A percentile compares a stretch with the other conserved stretches of the same genome.
Conservation (phyloP, 2,888 invertebrate genomes). For the Lumbricus terrestris region DNA sequence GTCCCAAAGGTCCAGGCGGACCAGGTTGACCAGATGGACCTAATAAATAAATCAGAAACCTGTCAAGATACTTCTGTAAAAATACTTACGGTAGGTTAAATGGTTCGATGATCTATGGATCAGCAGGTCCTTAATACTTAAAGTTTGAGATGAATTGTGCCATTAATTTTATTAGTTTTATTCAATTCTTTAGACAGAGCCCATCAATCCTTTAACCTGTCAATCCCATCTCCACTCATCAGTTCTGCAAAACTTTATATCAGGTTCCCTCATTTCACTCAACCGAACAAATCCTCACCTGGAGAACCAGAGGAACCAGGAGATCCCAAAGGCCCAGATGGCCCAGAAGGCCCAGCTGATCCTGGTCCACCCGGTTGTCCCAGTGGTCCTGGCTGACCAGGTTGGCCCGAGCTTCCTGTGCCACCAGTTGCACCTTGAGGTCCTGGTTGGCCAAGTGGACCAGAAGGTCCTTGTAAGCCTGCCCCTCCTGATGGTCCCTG, state of each 20-base stretch:
- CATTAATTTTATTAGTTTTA: background rate
- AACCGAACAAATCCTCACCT: constrained; percentile 20
- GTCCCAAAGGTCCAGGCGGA: constrained; percentile 26
- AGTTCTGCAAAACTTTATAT: background rate
- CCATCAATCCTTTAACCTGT: background rate
- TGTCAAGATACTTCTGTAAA: background rate
- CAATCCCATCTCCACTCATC: background rate
- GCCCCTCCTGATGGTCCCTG: constrained; percentile 5
- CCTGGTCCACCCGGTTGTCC: constrained; percentile 30
- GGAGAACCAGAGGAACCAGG: constrained; percentile 33
- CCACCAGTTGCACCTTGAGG: constrained; percentile 10
- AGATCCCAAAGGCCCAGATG: constrained; percentile 25
- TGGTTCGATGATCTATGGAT: no score
- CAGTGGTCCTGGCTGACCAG: background rate
- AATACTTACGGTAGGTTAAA: background rate
- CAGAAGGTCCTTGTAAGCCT: constrained; percentile 30
- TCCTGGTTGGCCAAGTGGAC: constrained; percentile 22
- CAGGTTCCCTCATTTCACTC: background rate
- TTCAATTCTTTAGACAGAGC: background rate
- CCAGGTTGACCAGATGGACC: constrained; percentile 27
- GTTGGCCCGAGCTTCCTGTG: background rate
- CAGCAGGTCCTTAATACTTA: no score
- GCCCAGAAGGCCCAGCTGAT: constrained; percentile 29
- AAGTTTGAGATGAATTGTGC: background rate
- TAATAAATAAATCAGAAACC: background rate